A percentile compares a stretch with the other conserved stretches of the same genome.
These are phyloP conservation scores for Thoracochromis brauschi DNA, from an alignment of 2,113 vertebrate genomes.

Conservation along the genomic window DNA sequence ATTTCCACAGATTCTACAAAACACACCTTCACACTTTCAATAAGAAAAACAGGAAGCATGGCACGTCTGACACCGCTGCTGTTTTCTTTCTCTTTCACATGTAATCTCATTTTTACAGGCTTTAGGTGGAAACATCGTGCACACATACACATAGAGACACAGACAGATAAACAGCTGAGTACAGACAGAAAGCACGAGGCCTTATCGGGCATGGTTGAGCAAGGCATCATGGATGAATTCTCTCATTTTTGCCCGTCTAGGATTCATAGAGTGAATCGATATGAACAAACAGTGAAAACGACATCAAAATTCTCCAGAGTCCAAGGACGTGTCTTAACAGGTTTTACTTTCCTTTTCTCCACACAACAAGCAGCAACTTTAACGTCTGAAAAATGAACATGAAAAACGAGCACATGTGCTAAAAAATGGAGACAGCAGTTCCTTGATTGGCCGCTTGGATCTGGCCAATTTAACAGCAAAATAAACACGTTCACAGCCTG, in stretches of 20 bases:
- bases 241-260: not conserved
- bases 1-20: slow-evolving; percentile 34
- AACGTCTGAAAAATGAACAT: not conserved
- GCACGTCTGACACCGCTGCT: not conserved
- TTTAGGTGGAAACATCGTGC: not conserved
- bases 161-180: not conserved
- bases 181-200: not conserved
- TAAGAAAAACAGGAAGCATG: not conserved
- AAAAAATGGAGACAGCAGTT: accelerated
- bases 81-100: not conserved
- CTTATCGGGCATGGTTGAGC: not conserved
- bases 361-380: not conserved
- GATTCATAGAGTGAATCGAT: not conserved
- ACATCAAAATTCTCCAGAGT: not conserved
- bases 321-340: not conserved
- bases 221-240: not conserved
- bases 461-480: not conserved
- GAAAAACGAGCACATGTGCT: not conserved
- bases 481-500: not conserved
- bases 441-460: not conserved
- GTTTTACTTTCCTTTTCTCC: not conserved
- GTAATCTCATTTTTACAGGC: not conserved
- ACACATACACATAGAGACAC: not conserved
- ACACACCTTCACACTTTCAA: slow-evolving; percentile 14
- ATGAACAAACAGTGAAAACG: not conserved